Percentiles rank a stretch among this genome's conserved stretches.
These are phyloP conservation scores for Lacerta bilineata DNA, from an alignment of 2,797 vertebrate species.

Conservation along the genomic window DNA sequence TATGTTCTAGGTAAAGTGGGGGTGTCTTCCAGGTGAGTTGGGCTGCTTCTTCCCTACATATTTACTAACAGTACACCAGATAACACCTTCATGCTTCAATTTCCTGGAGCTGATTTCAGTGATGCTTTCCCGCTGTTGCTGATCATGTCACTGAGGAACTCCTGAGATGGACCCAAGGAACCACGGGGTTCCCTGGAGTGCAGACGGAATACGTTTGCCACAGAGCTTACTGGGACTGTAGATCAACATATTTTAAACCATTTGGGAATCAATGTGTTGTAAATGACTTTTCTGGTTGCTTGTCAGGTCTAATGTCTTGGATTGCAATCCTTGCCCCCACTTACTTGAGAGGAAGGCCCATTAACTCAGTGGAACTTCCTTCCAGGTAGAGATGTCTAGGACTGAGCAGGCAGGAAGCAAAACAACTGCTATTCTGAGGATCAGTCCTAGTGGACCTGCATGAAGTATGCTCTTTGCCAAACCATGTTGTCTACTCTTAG, in stretches of 20 bases:
- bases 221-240: conserved; percentile 40
- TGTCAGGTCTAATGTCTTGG: neutral
- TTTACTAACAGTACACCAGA: neutral
- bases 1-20: neutral
- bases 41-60: neutral
- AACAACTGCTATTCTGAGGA: too few species aligned
- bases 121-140: neutral
- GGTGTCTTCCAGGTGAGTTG: neutral
- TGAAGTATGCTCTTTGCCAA: too few species aligned
- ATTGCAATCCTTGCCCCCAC: neutral
- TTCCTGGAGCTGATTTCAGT: neutral
- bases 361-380: neutral
- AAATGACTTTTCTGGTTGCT: neutral
- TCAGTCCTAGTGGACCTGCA: too few species aligned
- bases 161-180: neutral
- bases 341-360: neutral
- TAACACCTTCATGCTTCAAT: neutral
- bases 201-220: neutral
- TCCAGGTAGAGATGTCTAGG: too few species aligned
- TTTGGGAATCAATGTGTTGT: conserved; percentile 14
- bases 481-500: too few species aligned
- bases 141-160: neutral
- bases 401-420: too few species aligned
- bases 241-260: conserved; percentile 39
- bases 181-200: neutral